Conservation (phyloP, 2,113 vertebrate species). For the Gasterosteus aculeatus region DNA sequence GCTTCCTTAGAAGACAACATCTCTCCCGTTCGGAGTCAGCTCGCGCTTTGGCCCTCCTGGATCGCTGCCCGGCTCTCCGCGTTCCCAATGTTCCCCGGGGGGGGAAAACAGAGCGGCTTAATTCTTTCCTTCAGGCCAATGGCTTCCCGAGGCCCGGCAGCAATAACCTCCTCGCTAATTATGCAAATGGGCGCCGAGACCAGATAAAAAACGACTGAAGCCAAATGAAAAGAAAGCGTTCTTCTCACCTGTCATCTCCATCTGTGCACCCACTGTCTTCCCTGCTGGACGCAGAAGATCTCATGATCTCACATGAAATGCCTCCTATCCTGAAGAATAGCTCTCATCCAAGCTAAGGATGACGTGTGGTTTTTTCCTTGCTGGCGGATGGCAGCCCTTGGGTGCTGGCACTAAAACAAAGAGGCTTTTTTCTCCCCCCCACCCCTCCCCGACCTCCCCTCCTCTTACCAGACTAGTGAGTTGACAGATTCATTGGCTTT, state of each 20-base stretch:
- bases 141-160: slow-evolving; percentile 56
- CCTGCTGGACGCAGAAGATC: not conserved
- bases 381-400: slow-evolving; percentile 44
- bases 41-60: slow-evolving; percentile 21
- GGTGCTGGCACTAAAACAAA: slow-evolving; percentile 58
- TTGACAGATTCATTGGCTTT: slow-evolving; percentile 71
- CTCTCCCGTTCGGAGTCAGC: slow-evolving; percentile 41
- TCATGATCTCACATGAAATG: slow-evolving; percentile 46
- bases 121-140: slow-evolving; percentile 70
- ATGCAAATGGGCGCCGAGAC: slow-evolving; percentile 60
- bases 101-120: slow-evolving; percentile 59
- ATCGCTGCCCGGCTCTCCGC: slow-evolving; percentile 28
- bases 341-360: slow-evolving; percentile 20
- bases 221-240: slow-evolving; percentile 7
- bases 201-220: slow-evolving; percentile 48
- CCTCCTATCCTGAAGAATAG: slow-evolving; percentile 45
- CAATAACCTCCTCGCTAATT: slow-evolving; percentile 68
- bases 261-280: not conserved
- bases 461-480: slow-evolving; percentile 29
- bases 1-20: slow-evolving; percentile 56
- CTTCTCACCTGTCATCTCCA: slow-evolving; percentile 36
- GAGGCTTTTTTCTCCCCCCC: slow-evolving; percentile 10
- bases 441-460: not conserved
- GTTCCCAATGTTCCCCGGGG: slow-evolving; percentile 51
- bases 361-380: slow-evolving; percentile 45